Evolutionary conservation across 1,140 invertebrate genomes (phyloP), one percentile per base, ranked within the genome.

Genomic region (Drosophila jambulina): DNA sequence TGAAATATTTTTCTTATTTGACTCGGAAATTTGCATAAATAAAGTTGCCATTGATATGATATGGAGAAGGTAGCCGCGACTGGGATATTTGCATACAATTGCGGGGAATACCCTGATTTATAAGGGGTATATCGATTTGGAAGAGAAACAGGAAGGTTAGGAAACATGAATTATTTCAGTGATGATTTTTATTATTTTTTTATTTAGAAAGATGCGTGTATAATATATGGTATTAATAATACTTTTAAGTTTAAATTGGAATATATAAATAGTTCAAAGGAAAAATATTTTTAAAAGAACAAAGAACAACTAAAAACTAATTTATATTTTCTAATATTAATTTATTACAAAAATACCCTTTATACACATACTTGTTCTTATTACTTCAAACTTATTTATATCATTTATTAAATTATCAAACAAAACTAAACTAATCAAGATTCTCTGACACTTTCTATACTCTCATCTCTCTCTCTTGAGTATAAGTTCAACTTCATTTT

Each of bases 1-100:
- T 76, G 60, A 76, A 76, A 76, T 76, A 76, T 76, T 76, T 76
- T 59, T 65, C 53, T 56, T 58, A 75, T 76, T 78, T 78, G 74
- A 40, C 42, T 60, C 36, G 49, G 38, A 68, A 69, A 77, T 77
- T 77, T 77, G 74, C 75, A 77, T 77, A 77, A 77, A 77, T 77
- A 59, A 72, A 60, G 70, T 72, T 72, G 67, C 67, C 68, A 72
- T 72, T 72, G 70, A 72, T 72, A 72, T 72, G 70, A 72, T 72
- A 72, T 72, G 45, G 54, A 60, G 70, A 60, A 60, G 70, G 70
- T 72, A 72, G 53, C 29, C 65, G 65, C 45, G 53, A 32, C 70
- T 15, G 21, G 15, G 29, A 60, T 42, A 72, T 72, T 72, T 72
- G 67, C 70, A 72, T 72, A 72, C 70, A 27, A 72, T 51, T 71